Evolutionary conservation across 2,888 invertebrate species (phyloP).

Genomic region (Miltochrista miniata): DNA sequence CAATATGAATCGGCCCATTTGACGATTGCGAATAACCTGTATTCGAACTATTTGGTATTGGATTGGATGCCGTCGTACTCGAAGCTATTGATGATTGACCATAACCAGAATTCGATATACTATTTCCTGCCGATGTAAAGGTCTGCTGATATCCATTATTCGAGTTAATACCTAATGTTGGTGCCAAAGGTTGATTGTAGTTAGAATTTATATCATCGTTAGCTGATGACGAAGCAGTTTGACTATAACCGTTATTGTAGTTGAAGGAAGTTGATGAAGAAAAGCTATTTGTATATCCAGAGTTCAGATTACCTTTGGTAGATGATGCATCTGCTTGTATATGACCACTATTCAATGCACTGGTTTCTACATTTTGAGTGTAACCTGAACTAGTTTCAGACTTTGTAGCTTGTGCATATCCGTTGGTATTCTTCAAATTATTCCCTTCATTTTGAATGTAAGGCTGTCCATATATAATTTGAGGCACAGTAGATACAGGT

Average conservation of each 20-base stretch:
- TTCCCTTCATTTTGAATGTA: not conserved
- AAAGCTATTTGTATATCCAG: not conserved
- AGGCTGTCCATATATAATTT: not conserved
- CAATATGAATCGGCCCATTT: slow-evolving; percentile 3
- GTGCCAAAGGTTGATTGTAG: not conserved
- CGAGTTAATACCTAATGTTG: not conserved
- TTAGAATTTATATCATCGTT: slow-evolving; percentile 4
- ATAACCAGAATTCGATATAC: slow-evolving; percentile 3
- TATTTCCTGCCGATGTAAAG: not conserved
- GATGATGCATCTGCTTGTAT: not conserved
- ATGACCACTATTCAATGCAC: not conserved
- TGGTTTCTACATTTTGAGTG: not conserved
- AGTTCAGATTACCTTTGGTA: not conserved
- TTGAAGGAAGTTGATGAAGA: not conserved
- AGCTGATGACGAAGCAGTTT: not conserved
- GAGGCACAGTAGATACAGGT: not conserved
- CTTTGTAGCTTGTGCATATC: no score
- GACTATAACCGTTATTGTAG: slow-evolving; percentile 5
- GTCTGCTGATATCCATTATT: slow-evolving; percentile 8
- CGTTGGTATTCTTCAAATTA: not conserved
- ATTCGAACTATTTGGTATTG: not conserved
- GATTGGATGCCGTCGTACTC: not conserved
- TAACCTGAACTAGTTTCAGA: not conserved
- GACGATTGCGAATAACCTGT: not conserved
- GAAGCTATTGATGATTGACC: not conserved